Percentiles rank a stretch among this genome's conserved stretches.
phyloP scores from a whole-genome alignment of 2,113 vertebrate species.

The Pelecanus crispus region DNA sequence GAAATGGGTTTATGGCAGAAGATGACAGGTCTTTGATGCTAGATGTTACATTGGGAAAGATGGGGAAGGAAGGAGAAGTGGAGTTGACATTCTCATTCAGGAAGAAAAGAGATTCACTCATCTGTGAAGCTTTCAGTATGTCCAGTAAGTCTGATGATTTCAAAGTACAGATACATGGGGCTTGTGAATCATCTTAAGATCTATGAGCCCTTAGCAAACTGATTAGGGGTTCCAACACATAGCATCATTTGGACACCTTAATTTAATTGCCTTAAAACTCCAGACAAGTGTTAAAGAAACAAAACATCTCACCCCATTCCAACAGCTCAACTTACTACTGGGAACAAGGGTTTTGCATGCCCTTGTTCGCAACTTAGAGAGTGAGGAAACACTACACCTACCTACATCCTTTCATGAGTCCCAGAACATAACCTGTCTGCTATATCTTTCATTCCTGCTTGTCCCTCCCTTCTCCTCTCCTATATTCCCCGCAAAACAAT shows the following conservation, averaged over 20 bases:
- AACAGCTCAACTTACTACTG: background rate
- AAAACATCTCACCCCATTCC: background rate
- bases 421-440: background rate
- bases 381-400: background rate
- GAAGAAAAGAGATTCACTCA: background rate
- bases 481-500: background rate
- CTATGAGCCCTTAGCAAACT: background rate
- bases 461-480: background rate
- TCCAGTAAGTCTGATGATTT: background rate
- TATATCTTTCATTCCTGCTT: background rate
- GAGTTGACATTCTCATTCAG: background rate
- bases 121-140: background rate
- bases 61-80: background rate
- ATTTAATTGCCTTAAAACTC: background rate
- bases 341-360: accelerated
- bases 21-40: background rate
- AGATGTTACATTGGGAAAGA: background rate
- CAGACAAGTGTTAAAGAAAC: background rate
- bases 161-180: accelerated
- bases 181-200: background rate
- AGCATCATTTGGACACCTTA: background rate
- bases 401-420: accelerated
- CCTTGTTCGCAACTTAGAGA: background rate
- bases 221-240: background rate
- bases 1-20: background rate